These are phyloP conservation scores for Malaclemys terrapin DNA, from an alignment of 2,113 vertebrate species.

Conservation along the genomic window DNA sequence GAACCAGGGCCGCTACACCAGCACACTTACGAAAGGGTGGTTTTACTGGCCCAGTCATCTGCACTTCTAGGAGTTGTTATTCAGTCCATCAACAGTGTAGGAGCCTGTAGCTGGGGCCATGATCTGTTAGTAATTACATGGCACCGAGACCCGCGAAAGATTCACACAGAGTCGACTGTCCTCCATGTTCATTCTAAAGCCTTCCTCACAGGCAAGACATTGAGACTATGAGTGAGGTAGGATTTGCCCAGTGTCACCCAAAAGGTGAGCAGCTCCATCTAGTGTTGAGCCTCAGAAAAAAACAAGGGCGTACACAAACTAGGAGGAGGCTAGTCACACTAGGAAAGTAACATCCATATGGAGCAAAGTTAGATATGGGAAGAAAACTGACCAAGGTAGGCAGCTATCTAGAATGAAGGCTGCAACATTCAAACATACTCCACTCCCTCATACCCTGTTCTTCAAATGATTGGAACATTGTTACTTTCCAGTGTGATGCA, in stretches of 20 bases:
- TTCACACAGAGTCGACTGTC: neutral
- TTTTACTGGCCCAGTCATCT: neutral
- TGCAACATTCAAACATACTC: conserved; percentile 57
- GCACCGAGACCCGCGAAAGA: conserved; percentile 18
- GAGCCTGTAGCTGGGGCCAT: neutral
- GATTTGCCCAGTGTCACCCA: neutral
- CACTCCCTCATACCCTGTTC: neutral
- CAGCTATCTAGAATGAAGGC: conserved; percentile 34
- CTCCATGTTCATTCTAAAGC: conserved; percentile 26
- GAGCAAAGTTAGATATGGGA: conserved; percentile 55
- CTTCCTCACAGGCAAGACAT: neutral
- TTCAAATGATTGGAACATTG: conserved; percentile 48
- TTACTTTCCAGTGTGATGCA: conserved; percentile 14
- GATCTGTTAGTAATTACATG: neutral
- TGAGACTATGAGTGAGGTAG: rapidly evolving
- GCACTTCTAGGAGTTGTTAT: neutral
- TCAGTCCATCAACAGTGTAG: neutral
- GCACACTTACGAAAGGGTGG: neutral
- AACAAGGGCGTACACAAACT: conserved; percentile 14
- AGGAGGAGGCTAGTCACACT: conserved; percentile 54
- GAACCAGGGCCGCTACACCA: neutral
- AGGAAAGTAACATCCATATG: conserved; percentile 51
- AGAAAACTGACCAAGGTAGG: conserved; percentile 54
- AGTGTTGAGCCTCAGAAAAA: conserved; percentile 54
- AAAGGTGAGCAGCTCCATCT: neutral